These are phyloP conservation scores for Melieria omissa DNA, from an alignment of 2,888 invertebrate species.

Conservation along the genomic window DNA sequence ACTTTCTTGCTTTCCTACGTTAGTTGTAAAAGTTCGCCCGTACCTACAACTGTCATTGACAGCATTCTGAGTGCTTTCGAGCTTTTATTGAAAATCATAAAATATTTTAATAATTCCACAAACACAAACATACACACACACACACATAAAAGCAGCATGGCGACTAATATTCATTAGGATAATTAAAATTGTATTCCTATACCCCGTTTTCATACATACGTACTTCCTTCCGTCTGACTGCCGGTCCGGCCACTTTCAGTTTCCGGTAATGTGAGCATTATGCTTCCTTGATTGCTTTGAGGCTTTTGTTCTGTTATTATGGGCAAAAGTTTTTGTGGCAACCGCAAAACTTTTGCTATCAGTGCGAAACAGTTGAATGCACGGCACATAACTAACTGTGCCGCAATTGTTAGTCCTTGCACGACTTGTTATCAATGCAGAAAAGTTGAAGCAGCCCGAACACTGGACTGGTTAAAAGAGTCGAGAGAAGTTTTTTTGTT, in stretches of 20 bases:
- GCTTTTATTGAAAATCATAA: no score
- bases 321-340: constrained; percentile 19
- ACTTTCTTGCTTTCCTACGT: no score
- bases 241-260: constrained; percentile 6
- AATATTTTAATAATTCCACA: background rate
- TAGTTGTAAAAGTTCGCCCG: no score
- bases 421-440: no score
- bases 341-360: constrained; percentile 29
- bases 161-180: constrained; percentile 55
- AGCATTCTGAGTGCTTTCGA: no score
- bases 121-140: constrained; percentile 37
- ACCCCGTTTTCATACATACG: constrained; percentile 3
- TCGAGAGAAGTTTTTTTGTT: no score
- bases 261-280: constrained; percentile 33
- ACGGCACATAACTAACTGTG: background rate
- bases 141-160: constrained; percentile 19
- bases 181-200: constrained; percentile 53
- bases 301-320: constrained; percentile 40
- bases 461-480: no score
- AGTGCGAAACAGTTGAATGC: constrained; percentile 17
- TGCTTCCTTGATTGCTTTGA: constrained; percentile 38
- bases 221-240: constrained; percentile 7
- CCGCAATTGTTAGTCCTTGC: no score
- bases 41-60: no score
- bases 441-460: no score